Evolutionary conservation across 2,113 vertebrate species (phyloP), one percentile per base, ranked within the genome.

Genomic region (Muntiacus muntjak): DNA sequence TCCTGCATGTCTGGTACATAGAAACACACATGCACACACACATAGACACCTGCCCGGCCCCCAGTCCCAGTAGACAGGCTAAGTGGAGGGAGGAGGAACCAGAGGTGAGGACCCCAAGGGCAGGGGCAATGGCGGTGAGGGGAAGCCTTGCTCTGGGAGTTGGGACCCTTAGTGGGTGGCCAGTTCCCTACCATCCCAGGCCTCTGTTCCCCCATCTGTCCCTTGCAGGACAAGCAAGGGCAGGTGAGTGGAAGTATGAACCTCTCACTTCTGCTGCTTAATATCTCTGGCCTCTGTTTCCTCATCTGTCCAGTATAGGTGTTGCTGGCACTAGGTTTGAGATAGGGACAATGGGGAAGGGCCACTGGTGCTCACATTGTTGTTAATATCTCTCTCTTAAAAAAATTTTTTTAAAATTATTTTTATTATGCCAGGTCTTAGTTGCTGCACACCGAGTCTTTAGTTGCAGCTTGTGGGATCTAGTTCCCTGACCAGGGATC

Each of bases 291-390:
- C 60, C 79, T 23, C 87, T 12, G 4, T 67, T 16, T 84, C 50
- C 50, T 40, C n/a, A 5, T 43, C 28, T 62, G 64, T 55, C 58
- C 50, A 36, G 30, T 14, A 16, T 5, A 54, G 36, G 26, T 54
- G n/a, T 40, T 54, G 33, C 13, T 25, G 71, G 55, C 36, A 11
- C 19, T 5, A 0, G 5, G 33, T 19, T 23, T 0, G 0, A 19
- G 10, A 40, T 36, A 33, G 21, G 33, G 28, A 33, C 36, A 89
- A 28, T 87, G 36, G 40, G 84, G 67, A 81, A 74, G 17, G 67
- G 28, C 6, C 0, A 0, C 36, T 15, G 25, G 3, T 17, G n/a
- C 50, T 81, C 54, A 7, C 14, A 1, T 36, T 43, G 23, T 76
- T 76, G 71, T 43, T 40, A 43, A 43, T 74, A 3, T 74, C 67